Conservation (phyloP, 2,797 vertebrate species). For the Pangasius djambal region DNA sequence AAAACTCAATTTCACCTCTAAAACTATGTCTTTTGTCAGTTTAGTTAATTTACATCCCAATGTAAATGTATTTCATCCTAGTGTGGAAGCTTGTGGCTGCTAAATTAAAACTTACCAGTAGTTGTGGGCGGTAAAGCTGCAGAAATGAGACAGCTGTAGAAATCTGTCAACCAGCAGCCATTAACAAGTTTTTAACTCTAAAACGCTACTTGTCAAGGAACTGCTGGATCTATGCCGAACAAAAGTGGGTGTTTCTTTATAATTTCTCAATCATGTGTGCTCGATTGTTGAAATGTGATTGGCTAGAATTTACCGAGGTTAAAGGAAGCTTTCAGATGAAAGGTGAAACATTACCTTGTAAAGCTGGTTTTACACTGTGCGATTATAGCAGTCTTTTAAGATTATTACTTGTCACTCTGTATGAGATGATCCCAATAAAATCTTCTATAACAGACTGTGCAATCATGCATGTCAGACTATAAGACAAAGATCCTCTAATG, state of each 20-base stretch:
- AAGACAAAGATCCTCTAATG: not conserved
- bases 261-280: not conserved
- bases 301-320: not conserved
- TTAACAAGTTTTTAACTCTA: constrained; percentile 16
- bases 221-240: not conserved
- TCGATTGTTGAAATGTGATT: not conserved
- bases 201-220: constrained; percentile 1
- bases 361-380: not conserved
- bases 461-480: not conserved
- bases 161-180: constrained; percentile 6
- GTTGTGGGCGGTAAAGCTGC: not conserved
- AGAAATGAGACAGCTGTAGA: constrained; percentile 12
- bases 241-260: not conserved
- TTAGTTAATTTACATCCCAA: constrained; percentile 9
- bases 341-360: not conserved
- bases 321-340: not conserved
- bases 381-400: not conserved
- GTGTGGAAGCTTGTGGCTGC: not conserved
- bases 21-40: not conserved
- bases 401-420: not conserved
- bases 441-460: not conserved
- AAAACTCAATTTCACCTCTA: not conserved
- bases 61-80: not conserved
- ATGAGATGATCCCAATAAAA: not conserved
- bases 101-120: constrained; percentile 4